Conservation (phyloP, 2,888 invertebrate genomes). For the Hyposoter didymator region DNA sequence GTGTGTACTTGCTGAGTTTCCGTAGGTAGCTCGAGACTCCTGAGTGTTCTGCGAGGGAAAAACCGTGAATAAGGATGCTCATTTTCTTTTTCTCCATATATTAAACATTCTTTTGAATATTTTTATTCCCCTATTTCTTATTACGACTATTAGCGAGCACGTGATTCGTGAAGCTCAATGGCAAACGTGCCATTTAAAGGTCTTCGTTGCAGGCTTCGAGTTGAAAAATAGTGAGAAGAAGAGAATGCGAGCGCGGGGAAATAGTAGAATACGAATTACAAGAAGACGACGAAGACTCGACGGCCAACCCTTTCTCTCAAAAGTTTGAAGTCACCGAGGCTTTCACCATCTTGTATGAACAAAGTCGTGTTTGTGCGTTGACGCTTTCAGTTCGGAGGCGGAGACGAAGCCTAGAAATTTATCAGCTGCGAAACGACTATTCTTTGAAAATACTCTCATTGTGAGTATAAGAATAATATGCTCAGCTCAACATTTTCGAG, state of each 20-base stretch:
- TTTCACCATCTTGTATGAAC: constrained; percentile 63
- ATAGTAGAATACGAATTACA: constrained; percentile 45
- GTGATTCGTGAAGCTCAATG: constrained; percentile 1
- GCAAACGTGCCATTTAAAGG: constrained; percentile 11
- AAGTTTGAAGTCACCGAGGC: constrained; percentile 76
- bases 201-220: constrained; percentile 2
- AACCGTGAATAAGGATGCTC: not conserved
- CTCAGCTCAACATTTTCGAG: not conserved
- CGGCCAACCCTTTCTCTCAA: constrained; percentile 78
- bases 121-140: not conserved
- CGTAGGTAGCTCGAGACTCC: not conserved
- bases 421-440: constrained; percentile 42
- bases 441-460: constrained; percentile 22
- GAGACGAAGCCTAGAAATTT: constrained; percentile 55
- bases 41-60: not conserved
- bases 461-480: constrained; percentile 8
- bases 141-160: not conserved
- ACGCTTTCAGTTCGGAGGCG: not conserved
- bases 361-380: constrained; percentile 59
- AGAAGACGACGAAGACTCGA: constrained; percentile 73
- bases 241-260: constrained; percentile 40
- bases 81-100: constrained; percentile 1
- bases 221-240: constrained; percentile 36
- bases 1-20: not conserved
- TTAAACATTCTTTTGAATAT: constrained; percentile 18